Conservation (phyloP, 2,888 invertebrate species). For the Lysandra coridon region DNA sequence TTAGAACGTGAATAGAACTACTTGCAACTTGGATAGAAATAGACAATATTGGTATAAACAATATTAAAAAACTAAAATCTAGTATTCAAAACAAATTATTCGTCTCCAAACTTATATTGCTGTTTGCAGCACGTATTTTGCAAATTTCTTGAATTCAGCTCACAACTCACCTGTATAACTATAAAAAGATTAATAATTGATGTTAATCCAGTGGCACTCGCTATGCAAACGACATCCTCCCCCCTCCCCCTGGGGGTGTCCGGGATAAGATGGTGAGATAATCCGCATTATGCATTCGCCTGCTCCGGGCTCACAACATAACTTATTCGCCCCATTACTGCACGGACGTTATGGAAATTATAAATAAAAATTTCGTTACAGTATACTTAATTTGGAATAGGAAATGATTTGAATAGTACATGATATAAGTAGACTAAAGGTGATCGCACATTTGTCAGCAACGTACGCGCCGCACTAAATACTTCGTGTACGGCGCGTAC, state of each 20-base stretch:
- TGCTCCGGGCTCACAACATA: constrained; percentile 16
- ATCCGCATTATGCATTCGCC: constrained; percentile 28
- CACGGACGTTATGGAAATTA: constrained; percentile 21
- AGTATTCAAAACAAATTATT: too few species aligned
- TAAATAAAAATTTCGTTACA: constrained; percentile 16
- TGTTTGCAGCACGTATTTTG: neutral
- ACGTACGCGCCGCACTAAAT: too few species aligned
- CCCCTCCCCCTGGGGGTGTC: neutral
- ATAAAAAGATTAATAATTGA: constrained; percentile 8
- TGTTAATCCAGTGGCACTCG: constrained; percentile 13
- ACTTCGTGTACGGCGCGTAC: too few species aligned
- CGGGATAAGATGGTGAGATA: constrained; percentile 22
- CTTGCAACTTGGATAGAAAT: too few species aligned
- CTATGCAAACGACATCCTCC: constrained; percentile 5
- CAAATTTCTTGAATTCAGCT: neutral
- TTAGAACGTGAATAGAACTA: too few species aligned
- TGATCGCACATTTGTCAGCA: too few species aligned
- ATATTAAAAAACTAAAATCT: too few species aligned
- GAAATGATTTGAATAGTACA: neutral
- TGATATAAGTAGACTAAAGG: too few species aligned
- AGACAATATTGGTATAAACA: too few species aligned
- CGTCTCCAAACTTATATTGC: neutral
- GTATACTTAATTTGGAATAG: neutral
- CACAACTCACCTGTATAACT: neutral
- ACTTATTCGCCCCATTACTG: constrained; percentile 22